Conservation (phyloP, 1,140 invertebrate species). For the roundworm (Caenorhabditis elegans) region DNA sequence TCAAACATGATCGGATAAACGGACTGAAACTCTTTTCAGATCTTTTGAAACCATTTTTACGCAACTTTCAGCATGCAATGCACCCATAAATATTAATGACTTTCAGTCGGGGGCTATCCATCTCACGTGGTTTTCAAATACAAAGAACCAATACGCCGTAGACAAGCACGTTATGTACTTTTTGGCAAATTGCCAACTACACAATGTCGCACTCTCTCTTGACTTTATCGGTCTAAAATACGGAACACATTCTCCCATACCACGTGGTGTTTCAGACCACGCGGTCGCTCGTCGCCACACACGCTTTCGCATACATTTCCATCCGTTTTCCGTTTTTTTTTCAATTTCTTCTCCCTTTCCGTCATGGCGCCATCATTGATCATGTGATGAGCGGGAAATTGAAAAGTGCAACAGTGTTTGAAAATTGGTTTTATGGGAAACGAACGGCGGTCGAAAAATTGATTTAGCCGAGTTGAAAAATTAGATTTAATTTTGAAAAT, state of each 20-base stretch:
- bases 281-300: neutral
- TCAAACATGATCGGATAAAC: too few species aligned
- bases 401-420: neutral
- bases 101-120: too few species aligned
- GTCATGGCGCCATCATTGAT: constrained; percentile 20
- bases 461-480: too few species aligned
- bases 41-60: too few species aligned
- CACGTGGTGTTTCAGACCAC: constrained; percentile 26
- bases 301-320: constrained; percentile 15
- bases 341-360: neutral
- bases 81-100: too few species aligned
- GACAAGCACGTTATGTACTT: neutral
- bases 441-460: neutral
- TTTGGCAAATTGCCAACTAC: neutral
- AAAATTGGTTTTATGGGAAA: neutral
- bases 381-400: neutral
- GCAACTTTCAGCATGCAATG: too few species aligned
- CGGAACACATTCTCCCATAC: neutral
- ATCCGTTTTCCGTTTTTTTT: neutral
- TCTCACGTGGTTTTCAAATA: too few species aligned
- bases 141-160: too few species aligned
- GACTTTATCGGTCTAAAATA: neutral
- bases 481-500: too few species aligned
- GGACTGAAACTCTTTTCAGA: too few species aligned
- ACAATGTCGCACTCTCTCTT: neutral